These are phyloP conservation scores for Picathartes gymnocephalus DNA, from an alignment of 2,113 vertebrate genomes.

Conservation along the genomic window DNA sequence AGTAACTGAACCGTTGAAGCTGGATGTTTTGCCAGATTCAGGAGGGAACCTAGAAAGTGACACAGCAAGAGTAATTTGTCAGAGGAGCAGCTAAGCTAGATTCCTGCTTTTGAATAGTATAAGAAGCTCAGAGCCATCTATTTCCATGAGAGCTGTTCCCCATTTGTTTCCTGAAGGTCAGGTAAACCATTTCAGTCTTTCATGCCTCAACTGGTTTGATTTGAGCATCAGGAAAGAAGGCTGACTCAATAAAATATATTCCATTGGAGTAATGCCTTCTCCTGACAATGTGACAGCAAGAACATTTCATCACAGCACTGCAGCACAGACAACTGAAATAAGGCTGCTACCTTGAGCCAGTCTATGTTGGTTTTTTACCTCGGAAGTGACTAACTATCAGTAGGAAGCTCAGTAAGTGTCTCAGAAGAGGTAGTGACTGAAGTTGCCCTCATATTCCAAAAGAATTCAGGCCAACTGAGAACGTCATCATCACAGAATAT, in stretches of 20 bases:
- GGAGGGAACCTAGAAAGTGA: slow-evolving; percentile 81
- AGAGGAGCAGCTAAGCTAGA: background rate
- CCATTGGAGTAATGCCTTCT: background rate
- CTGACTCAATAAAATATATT: background rate
- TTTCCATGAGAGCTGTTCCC: background rate
- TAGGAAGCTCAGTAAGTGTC: slow-evolving; percentile 73
- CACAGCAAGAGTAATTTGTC: background rate
- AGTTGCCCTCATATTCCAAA: slow-evolving; percentile 75
- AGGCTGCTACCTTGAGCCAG: background rate
- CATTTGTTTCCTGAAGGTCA: background rate
- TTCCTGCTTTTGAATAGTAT: background rate
- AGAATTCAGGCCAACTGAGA: slow-evolving; percentile 75
- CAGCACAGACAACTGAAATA: background rate
- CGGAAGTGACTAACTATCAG: background rate
- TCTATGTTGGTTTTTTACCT: background rate
- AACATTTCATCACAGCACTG: background rate
- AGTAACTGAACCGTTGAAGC: slow-evolving; percentile 97
- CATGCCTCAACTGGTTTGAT: background rate
- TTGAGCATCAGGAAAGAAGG: background rate
- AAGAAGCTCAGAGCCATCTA: background rate
- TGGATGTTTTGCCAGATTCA: slow-evolving; percentile 97
- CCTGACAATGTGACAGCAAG: background rate
- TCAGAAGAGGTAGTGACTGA: slow-evolving; percentile 98
- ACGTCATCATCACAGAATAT: slow-evolving; percentile 78
- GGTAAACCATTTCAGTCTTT: background rate